Evolutionary conservation across 2,888 invertebrate genomes (phyloP).

Genomic region (Linyphia triangularis): DNA sequence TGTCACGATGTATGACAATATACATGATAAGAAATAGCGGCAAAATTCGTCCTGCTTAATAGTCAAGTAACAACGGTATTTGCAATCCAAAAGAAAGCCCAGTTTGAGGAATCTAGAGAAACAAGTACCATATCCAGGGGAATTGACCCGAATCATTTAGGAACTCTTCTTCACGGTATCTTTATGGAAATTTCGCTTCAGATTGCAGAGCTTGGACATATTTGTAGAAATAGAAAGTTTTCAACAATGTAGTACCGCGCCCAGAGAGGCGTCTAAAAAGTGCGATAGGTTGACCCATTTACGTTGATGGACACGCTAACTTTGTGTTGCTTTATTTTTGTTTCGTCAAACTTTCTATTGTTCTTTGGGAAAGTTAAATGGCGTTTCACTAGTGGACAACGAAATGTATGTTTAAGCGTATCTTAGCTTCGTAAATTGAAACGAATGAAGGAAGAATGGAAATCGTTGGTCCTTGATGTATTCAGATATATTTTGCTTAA

Average conservation of each 20-base stretch:
- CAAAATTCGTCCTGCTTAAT: slow-evolving; percentile 16
- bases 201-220: background rate
- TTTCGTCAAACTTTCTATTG: background rate
- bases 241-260: background rate
- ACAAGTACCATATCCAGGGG: slow-evolving; percentile 27
- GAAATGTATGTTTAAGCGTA: background rate
- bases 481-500: no score
- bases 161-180: background rate
- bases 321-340: background rate
- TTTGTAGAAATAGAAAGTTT: background rate
- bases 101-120: slow-evolving; percentile 41
- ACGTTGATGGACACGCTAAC: background rate
- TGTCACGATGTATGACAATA: slow-evolving; percentile 13
- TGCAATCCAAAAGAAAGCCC: slow-evolving; percentile 16
- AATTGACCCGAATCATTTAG: slow-evolving; percentile 50
- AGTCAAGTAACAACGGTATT: slow-evolving; percentile 23
- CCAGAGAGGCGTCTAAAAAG: background rate
- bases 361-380: background rate
- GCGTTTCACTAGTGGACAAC: background rate
- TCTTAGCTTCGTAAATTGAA: background rate
- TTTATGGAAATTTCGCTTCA: background rate
- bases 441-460: no score
- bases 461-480: no score
- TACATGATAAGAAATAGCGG: slow-evolving; percentile 18
- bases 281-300: slow-evolving; percentile 10